These are phyloP conservation scores for Phalanger gymnotis DNA, from an alignment of 2,797 vertebrate genomes.

Conservation along the genomic window DNA sequence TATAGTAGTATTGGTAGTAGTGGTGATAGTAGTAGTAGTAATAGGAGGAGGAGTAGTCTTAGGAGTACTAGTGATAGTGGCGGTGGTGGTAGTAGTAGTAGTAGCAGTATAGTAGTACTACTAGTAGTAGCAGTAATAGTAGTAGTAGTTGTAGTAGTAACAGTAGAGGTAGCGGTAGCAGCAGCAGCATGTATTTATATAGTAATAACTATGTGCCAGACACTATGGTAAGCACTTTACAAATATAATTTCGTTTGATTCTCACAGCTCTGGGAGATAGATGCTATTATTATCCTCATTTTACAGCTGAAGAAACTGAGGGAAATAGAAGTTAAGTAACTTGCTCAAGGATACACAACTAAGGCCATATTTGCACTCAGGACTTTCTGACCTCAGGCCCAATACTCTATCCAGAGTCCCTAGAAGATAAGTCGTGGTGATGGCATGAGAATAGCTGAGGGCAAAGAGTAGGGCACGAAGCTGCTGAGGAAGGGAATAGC, in stretches of 20 bases:
- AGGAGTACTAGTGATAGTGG: too few species aligned
- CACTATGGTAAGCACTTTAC: neutral
- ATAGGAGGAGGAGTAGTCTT: neutral
- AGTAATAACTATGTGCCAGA: neutral
- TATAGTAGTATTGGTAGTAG: neutral
- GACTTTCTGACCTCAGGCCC: neutral
- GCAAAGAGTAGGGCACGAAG: neutral
- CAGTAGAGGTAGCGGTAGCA: neutral
- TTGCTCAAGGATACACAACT: too few species aligned
- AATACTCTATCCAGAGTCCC: neutral
- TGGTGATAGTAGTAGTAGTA: too few species aligned
- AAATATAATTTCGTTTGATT: neutral
- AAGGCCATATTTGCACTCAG: neutral
- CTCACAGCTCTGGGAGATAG: neutral
- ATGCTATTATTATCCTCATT: neutral
- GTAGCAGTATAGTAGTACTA: too few species aligned
- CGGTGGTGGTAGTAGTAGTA: neutral
- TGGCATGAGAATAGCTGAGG: conserved; percentile 12
- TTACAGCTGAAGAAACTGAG: neutral
- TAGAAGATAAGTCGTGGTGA: conserved; percentile 13
- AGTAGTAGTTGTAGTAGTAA: neutral
- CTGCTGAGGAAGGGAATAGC: neutral
- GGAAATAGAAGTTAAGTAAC: neutral
- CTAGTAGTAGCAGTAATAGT: neutral
- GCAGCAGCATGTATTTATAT: neutral